A percentile compares a stretch with the other conserved stretches of the same genome.
Conservation (phyloP, 2,113 vertebrate species). For the Cephalopterus ornatus region DNA sequence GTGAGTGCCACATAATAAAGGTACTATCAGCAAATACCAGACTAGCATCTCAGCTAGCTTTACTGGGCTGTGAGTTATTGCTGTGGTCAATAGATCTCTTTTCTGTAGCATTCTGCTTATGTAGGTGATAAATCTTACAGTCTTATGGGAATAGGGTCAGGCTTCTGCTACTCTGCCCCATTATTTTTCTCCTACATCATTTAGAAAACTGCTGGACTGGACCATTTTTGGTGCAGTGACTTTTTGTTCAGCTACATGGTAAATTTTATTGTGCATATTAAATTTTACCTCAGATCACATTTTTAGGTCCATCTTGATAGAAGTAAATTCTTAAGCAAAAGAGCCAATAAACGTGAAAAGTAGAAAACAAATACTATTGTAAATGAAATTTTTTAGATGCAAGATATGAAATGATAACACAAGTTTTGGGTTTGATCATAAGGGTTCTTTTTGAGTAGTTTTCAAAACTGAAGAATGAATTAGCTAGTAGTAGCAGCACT, state of each 20-base stretch:
- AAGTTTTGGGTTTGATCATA: neutral
- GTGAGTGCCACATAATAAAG: conserved; percentile 28
- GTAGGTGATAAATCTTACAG: conserved; percentile 80
- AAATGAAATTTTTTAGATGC: neutral
- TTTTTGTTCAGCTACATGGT: conserved; percentile 52
- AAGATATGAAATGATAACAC: neutral
- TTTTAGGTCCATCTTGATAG: neutral
- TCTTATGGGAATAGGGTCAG: conserved; percentile 69
- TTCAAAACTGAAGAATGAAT: neutral
- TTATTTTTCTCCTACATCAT: conserved; percentile 76
- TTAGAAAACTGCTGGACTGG: conserved; percentile 72
- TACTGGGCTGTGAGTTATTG: conserved; percentile 75
- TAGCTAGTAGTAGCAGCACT: neutral
- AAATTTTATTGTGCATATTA: conserved; percentile 64
- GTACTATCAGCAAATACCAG: conserved; percentile 74
- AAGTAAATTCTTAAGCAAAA: conserved; percentile 14
- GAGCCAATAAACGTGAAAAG: neutral
- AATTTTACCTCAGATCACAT: conserved; percentile 25
- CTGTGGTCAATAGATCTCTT: conserved; percentile 71
- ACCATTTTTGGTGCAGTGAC: conserved; percentile 51
- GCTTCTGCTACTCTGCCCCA: conserved; percentile 65
- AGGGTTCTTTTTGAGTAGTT: neutral
- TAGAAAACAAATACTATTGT: neutral
- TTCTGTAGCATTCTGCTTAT: conserved; percentile 71
- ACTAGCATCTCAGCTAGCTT: conserved; percentile 54